A percentile compares a stretch with the other conserved stretches of the same genome.
Evolutionary conservation across 2,797 vertebrate genomes (phyloP).

Genomic region (Urosaurus nigricauda): DNA sequence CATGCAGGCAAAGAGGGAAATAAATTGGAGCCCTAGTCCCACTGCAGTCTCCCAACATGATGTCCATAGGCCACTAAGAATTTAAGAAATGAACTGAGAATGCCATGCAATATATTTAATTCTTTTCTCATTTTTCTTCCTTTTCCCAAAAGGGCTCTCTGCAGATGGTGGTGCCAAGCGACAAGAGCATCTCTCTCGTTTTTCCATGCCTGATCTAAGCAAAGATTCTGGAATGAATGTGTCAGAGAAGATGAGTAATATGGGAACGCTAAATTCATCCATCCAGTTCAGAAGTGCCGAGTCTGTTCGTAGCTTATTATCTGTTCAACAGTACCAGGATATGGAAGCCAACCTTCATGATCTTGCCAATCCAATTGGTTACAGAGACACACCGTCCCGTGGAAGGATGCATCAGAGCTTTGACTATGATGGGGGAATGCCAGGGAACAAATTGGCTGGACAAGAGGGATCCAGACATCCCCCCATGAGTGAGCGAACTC

Average conservation of each 20-base stretch:
- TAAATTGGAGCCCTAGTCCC: too few relatives aligned
- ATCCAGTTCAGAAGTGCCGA: constrained; percentile 93
- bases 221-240: constrained; percentile 98
- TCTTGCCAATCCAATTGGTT: constrained; percentile 85
- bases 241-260: constrained; percentile 93
- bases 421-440: constrained; percentile 89
- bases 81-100: constrained; percentile 8
- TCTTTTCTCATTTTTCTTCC: not conserved
- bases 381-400: constrained; percentile 82
- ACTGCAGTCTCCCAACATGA: not conserved
- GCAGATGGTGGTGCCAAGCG: constrained; percentile 90
- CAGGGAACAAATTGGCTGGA: constrained; percentile 82
- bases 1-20: too few relatives aligned
- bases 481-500: constrained; percentile 91
- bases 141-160: constrained; percentile 84
- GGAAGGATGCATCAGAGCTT: constrained; percentile 89
- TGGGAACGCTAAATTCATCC: constrained; percentile 93
- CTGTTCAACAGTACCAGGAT: constrained; percentile 90
- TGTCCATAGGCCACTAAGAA: not conserved
- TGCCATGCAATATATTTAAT: not conserved
- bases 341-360: constrained; percentile 84
- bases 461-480: constrained; percentile 85
- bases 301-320: constrained; percentile 91
- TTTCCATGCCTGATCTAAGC: constrained; percentile 98
- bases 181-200: constrained; percentile 95